Base-by-base conservation (phyloP, 2,888 invertebrate species). In the Leptinotarsa peninsularis region DNA sequence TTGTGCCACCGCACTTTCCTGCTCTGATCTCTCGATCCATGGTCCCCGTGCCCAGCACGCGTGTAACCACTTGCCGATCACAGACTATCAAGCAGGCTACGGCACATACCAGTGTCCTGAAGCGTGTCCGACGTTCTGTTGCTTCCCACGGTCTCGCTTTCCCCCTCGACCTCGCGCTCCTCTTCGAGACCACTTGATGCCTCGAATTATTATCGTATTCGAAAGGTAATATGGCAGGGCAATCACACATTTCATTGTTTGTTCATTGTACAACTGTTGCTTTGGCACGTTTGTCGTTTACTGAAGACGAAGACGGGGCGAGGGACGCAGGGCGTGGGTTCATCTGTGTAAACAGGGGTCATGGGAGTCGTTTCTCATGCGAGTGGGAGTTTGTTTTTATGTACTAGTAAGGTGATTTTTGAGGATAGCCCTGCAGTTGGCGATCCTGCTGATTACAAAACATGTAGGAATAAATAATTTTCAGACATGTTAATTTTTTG, bases 71-170 rank as follows among this genome's bases (percentile, higher is more conserved):
- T 83, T 81, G 79, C 78, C 78, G 83, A 83, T 82, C 82, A 81
- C 82, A 79, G 78, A 43, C 63, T n/a, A 63, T 75, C 81, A 81
- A 81, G 81, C 82, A 80, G 82, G 81, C 82, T 82, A 81, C 81
- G 81, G 82, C 80, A 82, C 84, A 84, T 84, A 83, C 85, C 85
- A 83, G 81, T 84, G 81, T 82, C 82, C 76, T 81, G 85, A 81
- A 86, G 85, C 86, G 85, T 85, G 85, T 85, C 85, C 84, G 78
- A 74, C 89, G 89, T 88, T 89, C 89, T 89, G 71, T 69, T 54
- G 77, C 78, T 84, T 84, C 83, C 83, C 84, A 84, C 84, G 84
- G 81, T 83, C 75, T 74, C 79, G 73, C 79, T 76, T 43, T 74
- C 78, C 77, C 81, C 80, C 78, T 49, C 54, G 56, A 33, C 70